Conservation (phyloP, 2,113 vertebrate genomes). For the Theristicus caerulescens region DNA sequence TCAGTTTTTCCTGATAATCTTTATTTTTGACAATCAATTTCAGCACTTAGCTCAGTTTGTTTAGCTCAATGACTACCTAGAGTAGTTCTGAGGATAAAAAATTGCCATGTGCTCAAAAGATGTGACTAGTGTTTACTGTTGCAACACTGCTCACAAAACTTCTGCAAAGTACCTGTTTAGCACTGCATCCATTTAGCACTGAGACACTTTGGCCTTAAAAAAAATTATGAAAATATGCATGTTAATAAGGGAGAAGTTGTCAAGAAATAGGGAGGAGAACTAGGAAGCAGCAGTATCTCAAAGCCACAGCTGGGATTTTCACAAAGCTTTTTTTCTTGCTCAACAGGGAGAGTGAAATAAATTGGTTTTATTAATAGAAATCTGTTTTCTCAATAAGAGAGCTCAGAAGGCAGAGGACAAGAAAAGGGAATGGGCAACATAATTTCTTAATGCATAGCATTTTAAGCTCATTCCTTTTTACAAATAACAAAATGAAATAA, state of each 20-base stretch:
- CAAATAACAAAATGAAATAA: background rate
- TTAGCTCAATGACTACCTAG: background rate
- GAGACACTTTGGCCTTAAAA: background rate
- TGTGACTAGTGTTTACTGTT: too few species aligned
- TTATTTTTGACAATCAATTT: background rate
- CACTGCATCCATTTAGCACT: background rate
- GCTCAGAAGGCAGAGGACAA: background rate
- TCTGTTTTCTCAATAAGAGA: background rate
- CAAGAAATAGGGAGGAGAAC: background rate
- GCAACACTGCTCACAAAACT: background rate
- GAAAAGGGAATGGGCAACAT: background rate
- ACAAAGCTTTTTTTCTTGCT: background rate
- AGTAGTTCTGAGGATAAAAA: background rate
- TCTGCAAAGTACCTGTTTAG: background rate
- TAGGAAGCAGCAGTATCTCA: background rate
- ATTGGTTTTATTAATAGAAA: constrained; percentile 18
- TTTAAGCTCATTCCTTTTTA: background rate
- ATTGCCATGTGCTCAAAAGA: background rate
- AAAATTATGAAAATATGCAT: background rate
- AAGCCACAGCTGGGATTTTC: background rate
- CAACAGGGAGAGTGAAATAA: background rate
- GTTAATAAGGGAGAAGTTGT: background rate
- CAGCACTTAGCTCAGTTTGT: background rate
- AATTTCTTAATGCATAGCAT: background rate
- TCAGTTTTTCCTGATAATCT: background rate